These are phyloP conservation scores for Acleris laterana DNA, from an alignment of 2,888 invertebrate genomes.

Conservation along the genomic window DNA sequence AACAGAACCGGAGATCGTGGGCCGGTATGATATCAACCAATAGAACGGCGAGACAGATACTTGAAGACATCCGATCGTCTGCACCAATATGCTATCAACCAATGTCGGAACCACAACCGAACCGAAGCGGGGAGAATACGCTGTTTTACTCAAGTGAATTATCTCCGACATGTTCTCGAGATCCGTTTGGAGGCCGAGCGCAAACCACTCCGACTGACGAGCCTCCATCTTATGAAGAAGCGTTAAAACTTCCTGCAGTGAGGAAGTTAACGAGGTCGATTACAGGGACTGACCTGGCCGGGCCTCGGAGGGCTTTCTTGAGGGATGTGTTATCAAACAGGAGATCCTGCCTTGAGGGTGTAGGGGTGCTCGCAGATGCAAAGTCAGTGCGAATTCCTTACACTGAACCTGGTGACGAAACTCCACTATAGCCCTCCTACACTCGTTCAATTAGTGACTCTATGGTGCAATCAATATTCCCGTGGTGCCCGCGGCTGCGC, in stretches of 20 bases:
- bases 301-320: conserved; percentile 77
- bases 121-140: conserved; percentile 59
- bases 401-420: conserved; percentile 73
- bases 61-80: conserved; percentile 70
- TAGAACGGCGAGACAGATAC: conserved; percentile 72
- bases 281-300: conserved; percentile 83
- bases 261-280: conserved; percentile 85
- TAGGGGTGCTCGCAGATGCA: conserved; percentile 73
- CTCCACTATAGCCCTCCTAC: conserved; percentile 72
- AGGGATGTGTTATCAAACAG: conserved; percentile 78
- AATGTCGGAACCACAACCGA: conserved; percentile 60
- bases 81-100: conserved; percentile 64
- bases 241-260: conserved; percentile 84
- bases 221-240: conserved; percentile 87
- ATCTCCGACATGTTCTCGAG: conserved; percentile 82
- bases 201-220: conserved; percentile 83
- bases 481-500: conserved; percentile 39
- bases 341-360: conserved; percentile 77
- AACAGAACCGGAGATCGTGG: conserved; percentile 75
- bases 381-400: conserved; percentile 74
- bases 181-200: conserved; percentile 85
- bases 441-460: conserved; percentile 58
- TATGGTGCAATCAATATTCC: conserved; percentile 70
- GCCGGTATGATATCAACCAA: conserved; percentile 71
- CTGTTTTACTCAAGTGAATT: conserved; percentile 74